Conservation (phyloP, 35 echinoderm and acorn worm species). For the Ophioderma brevispina region DNA sequence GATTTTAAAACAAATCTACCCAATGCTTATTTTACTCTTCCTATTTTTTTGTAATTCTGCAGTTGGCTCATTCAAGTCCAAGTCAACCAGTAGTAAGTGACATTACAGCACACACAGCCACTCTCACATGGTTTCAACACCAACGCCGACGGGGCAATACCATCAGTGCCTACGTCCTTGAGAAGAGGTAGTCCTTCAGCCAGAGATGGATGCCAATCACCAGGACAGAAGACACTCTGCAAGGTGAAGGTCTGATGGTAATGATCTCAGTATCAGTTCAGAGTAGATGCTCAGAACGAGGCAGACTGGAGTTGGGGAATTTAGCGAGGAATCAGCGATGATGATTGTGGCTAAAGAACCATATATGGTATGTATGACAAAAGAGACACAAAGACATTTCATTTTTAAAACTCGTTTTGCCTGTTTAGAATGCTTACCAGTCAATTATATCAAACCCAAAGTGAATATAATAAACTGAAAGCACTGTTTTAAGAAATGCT, state of each 20-base stretch:
- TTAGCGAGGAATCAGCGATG: slow-evolving; percentile 3
- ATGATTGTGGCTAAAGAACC: slow-evolving; percentile 38
- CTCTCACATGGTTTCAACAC: slow-evolving; percentile 67
- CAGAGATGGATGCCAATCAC: slow-evolving; percentile 68
- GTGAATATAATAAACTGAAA: no score
- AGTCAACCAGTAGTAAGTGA: slow-evolving; percentile 49
- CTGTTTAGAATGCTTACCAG: no score
- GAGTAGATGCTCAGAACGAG: slow-evolving; percentile 68
- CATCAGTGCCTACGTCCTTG: slow-evolving; percentile 71
- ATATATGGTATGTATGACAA: slow-evolving; percentile 50
- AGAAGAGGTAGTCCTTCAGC: slow-evolving; percentile 65
- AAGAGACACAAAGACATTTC: no score
- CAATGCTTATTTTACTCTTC: no score
- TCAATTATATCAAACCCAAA: no score
- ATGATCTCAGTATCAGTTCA: slow-evolving; percentile 70
- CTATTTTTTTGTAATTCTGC: background rate
- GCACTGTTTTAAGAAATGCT: no score
- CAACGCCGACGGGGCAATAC: slow-evolving; percentile 73
- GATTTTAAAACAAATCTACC: no score
- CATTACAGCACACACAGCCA: slow-evolving; percentile 68
- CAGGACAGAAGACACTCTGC: slow-evolving; percentile 46
- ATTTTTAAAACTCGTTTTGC: no score
- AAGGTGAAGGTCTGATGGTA: slow-evolving; percentile 51
- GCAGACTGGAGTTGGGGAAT: slow-evolving; percentile 39
- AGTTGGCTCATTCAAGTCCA: slow-evolving; percentile 82